Evolutionary conservation across 23 tunicate species (phyloP), one percentile per base, ranked within the genome.

Genomic region (Diplosoma virens): DNA sequence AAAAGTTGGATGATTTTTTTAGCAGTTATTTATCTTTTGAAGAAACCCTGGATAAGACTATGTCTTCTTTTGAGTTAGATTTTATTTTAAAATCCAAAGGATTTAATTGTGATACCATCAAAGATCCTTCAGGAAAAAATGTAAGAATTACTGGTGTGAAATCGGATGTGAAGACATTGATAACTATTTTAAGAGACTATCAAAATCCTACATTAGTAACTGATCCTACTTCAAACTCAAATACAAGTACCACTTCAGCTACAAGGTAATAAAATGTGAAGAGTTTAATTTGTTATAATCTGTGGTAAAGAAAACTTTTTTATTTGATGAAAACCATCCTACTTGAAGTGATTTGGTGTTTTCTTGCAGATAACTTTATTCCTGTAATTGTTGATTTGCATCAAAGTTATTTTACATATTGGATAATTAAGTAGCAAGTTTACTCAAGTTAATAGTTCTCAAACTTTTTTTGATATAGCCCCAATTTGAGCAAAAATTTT

Each of bases 1-100:
- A 67, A 29, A 67, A 67, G 21, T 27, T 67, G 52, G 74, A 67
- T 67, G 74, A 67, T 7, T 67, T 17, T 67, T 67, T 67, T 67
- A 9, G 21, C 7, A 34, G 27, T 2, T 67, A 34, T 35, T 11
- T 34, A 23, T 34, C 74, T 17, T 67, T 35, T 67, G 74, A 67
- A 36, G 74, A 67, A 67, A 36, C 50, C 2, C 11, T 67, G 50
- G 28, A 67, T 34, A 61, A 61, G 30, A 61, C 4, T 3, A 61
- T 61, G 6, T 35, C 34, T n/a, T 27, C n/a, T 7, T n/a, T 27
- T 4, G 21, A 18, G 35, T 61, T 61, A 29, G 35, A 61, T 61
- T 7, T 5, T 4, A 61, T 61, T 4, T 29, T 61, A 4, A 61
- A 61, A 3, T 61, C 69, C 17, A 14, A 9, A 5, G 35, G 69